A percentile compares a stretch with the other conserved stretches of the same genome.
Evolutionary conservation across 2,113 vertebrate genomes (phyloP).

Genomic region (Caretta caretta): DNA sequence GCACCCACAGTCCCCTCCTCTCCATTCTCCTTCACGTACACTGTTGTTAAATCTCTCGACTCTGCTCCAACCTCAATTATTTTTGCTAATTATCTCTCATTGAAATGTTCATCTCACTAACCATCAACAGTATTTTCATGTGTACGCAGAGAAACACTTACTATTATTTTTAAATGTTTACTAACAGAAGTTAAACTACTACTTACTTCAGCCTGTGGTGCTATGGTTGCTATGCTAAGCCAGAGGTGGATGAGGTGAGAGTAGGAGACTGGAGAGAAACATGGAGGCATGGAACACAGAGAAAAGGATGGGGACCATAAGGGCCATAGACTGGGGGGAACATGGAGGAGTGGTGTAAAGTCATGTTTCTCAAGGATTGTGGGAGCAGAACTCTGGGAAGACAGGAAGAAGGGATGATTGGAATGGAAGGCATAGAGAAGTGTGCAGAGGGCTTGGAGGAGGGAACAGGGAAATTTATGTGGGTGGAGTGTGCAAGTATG

Average conservation of each 20-base stretch:
- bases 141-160: neutral
- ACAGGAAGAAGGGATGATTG: neutral
- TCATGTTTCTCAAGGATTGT: neutral
- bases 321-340: neutral
- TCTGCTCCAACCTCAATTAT: neutral
- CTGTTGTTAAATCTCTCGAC: neutral
- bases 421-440: too few relatives aligned
- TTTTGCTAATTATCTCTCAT: neutral
- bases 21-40: neutral
- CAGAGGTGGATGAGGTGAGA: neutral
- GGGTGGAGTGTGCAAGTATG: neutral
- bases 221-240: neutral
- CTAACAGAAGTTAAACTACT: neutral
- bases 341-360: neutral
- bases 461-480: neutral
- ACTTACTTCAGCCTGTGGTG: neutral
- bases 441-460: neutral
- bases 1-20: neutral
- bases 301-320: neutral
- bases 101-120: neutral
- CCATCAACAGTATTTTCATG: constrained; percentile 4
- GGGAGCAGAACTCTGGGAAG: neutral
- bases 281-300: neutral
- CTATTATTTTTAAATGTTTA: neutral
- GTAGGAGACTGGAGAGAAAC: neutral